Conservation (phyloP, 2,797 vertebrate genomes). For the Lycodopsis pacificus region DNA sequence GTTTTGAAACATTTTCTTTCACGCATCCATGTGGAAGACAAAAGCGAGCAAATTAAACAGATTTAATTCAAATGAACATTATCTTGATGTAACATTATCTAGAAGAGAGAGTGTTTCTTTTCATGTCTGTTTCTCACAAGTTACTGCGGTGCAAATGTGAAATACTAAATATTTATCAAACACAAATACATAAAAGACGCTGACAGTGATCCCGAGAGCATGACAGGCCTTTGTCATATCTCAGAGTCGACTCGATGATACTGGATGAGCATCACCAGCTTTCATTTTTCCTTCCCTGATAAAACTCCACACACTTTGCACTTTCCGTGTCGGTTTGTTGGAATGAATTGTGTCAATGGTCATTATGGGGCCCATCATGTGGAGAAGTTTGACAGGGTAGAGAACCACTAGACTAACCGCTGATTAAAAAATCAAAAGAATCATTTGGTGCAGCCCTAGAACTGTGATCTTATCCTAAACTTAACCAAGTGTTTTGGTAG, state of each 20-base stretch:
- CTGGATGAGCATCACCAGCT: neutral
- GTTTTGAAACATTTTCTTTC: neutral
- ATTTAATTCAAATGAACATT: neutral
- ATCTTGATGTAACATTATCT: neutral
- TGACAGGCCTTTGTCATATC: neutral
- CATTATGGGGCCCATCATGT: neutral
- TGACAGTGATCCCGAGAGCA: neutral
- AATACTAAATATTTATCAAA: neutral
- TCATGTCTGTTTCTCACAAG: neutral
- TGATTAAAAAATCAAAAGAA: neutral
- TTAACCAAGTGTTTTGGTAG: neutral
- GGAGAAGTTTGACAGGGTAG: neutral
- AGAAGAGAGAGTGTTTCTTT: neutral
- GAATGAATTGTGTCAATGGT: neutral
- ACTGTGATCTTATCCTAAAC: neutral
- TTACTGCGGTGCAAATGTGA: neutral
- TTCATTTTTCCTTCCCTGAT: neutral
- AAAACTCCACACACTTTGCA: neutral
- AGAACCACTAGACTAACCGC: neutral
- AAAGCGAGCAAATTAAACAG: neutral
- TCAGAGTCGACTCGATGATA: conserved; percentile 1
- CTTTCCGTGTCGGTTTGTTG: neutral
- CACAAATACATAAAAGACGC: neutral
- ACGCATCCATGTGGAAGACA: neutral
- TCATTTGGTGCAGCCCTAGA: neutral